Evolutionary conservation across 1,140 invertebrate species (phyloP), one percentile per base, ranked within the genome.

Genomic region (Chlorops oryzae): DNA sequence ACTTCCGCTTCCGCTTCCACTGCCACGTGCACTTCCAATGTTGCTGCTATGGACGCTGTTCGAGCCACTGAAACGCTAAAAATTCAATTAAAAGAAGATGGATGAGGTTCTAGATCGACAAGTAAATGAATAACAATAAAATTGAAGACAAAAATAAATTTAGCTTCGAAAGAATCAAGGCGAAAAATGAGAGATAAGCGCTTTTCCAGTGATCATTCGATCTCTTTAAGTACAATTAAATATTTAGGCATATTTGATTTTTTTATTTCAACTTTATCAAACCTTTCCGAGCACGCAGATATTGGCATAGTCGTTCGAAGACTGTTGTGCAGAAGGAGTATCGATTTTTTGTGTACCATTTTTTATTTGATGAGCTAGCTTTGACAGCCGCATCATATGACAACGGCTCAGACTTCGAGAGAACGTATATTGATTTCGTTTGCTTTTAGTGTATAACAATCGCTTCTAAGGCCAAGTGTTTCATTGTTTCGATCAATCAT

Each of bases 381-480:
- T 68, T 21, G 66, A 61, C 59, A 70, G 50, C 54, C 63, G 65
- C 66, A 70, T 69, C 54, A 54, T 69, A n/a, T n/a, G n/a, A n/a
- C n/a, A n/a, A n/a, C n/a, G n/a, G n/a, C n/a, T n/a, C n/a, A n/a
- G n/a, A n/a, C n/a, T n/a, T n/a, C n/a, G n/a, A n/a, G n/a, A n/a
- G n/a, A n/a, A n/a, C n/a, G n/a, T n/a, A n/a, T n/a, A n/a, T n/a
- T n/a, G n/a, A n/a, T n/a, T n/a, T n/a, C n/a, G n/a, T n/a, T n/a
- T n/a, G n/a, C n/a, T n/a, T n/a, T n/a, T n/a, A n/a, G n/a, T n/a
- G n/a, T n/a, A n/a, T n/a, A n/a, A n/a, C n/a, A n/a, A n/a, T n/a
- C n/a, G n/a, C n/a, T n/a, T n/a, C n/a, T n/a, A n/a, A n/a, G n/a
- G n/a, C n/a, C n/a, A n/a, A n/a, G n/a, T n/a, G n/a, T n/a, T n/a